Base-by-base conservation (phyloP, 2,888 invertebrate genomes). In the Melolontha melolontha region DNA sequence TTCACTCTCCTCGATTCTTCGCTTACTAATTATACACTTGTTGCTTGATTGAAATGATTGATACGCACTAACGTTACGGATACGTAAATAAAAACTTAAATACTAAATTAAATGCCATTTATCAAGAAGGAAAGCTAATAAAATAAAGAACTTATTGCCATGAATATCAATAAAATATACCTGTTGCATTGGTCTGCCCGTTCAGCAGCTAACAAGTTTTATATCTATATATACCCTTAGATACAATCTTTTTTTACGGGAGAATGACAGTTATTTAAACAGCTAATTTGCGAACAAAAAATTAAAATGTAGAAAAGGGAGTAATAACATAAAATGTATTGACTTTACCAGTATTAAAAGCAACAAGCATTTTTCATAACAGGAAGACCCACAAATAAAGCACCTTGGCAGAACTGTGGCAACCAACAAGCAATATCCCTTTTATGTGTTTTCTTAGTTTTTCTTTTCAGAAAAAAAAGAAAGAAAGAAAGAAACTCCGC, bases 321-420 rank as follows among this genome's bases (percentile, higher is more conserved):
- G 8, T 47, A 62, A 47, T 39, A 62, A 17, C 27, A 47, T 47
- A 34, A 47, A 62, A 47, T 57, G 22, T 44, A 7, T 62, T 62
- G 29, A 47, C 59, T 62, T 62, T 62, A 62, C 59, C 59, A 62
- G 59, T 62, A 47, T 62, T 62, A 49, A 57, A 62, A 49, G 49
- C 59, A 47, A 62, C 42, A 62, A 62, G 59, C 59, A 62, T 62
- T 62, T 62, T 62, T 62, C 59, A 62, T 62, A 62, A 47, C 59
- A 29, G 59, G 44, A 59, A 44, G 44, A 59, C 59, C 47, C 59
- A 62, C 59, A 62, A 34, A 47, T 34, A 62, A 62, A 62, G 59
- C 59, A 62, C 59, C 47, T 47, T 29, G 59, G 47, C 59, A 62
- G 59, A 47, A 62, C 47, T 62, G 47, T 57, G 57, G 57, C 57